Base-by-base conservation (phyloP, 2,113 vertebrate species). In the Heteronetta atricapilla region DNA sequence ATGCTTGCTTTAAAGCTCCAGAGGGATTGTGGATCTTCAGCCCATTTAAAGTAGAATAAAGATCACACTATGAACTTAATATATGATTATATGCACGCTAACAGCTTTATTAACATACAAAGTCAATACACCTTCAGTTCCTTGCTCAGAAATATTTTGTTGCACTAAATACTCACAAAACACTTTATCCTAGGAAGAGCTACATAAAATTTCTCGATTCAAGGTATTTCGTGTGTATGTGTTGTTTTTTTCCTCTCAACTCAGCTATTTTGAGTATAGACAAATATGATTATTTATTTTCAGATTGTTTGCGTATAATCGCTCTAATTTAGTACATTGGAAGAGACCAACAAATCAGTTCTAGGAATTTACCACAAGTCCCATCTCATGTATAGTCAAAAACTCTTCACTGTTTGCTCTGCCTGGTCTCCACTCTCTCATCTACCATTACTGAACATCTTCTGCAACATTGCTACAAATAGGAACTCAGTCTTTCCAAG, bases 311-410 rank as follows among this genome's bases (percentile, higher is more conserved):
- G 28, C 59, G 66, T 53, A 31, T 42, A 38, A 66, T 50, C 29
- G 53, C 58, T 79, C 36, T 46, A 40, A 25, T 26, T 74, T 4
- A 59, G 6, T 28, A 62, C 34, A 86, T 7, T 73, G 66, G 62
- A 88, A 69, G 62, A 90, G 50, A 84, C 60, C 2, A 79, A 40
- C 55, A 67, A 73, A 80, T 64, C 42, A 68, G 48, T 58, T 90
- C 76, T 28, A 94, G 84, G 60, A 91, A 89, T 75, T 86, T 15
- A 94, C 68, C 50, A 67, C 64, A 73, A 78, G 26, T 58, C 63
- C 50, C 60, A 93, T 60, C 25, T 82, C 85, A 82, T 64, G 67
- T 68, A 89, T 70, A 93, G 85, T 67, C 87, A 94, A 84, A 73
- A 91, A 69, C 53, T 38, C 55, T 38, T 33, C 4, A 4, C 28